Evolutionary conservation across 1,140 invertebrate genomes (phyloP), one percentile per base, ranked within the genome.

Genomic region (Adelges cooleyi): DNA sequence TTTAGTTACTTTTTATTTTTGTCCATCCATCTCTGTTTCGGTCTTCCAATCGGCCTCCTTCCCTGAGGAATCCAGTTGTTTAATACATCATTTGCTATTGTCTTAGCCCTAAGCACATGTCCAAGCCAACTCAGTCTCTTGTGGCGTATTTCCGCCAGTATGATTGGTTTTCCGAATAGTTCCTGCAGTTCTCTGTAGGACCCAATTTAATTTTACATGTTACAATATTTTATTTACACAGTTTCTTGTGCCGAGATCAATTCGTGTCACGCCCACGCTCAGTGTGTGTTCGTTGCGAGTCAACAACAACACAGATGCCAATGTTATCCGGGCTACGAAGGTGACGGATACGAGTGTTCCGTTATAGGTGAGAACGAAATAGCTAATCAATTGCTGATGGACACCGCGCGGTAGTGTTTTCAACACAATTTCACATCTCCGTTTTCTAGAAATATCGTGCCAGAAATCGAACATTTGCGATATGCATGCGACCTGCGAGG

Each of bases 201-300:
- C n/a, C n/a, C n/a, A n/a, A n/a, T n/a, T n/a, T n/a, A n/a, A n/a
- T n/a, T n/a, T n/a, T n/a, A n/a, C n/a, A n/a, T n/a, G n/a, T n/a
- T n/a, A n/a, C n/a, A n/a, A n/a, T n/a, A n/a, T n/a, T n/a, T n/a
- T n/a, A n/a, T n/a, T n/a, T n/a, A n/a, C n/a, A n/a, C n/a, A 84
- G 82, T 79, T 70, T 80, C 82, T 23, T 91, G 88, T 73, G 84
- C 87, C 72, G 81, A 82, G 53, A 75, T 87, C 25, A 82, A 84
- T 68, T 86, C 83, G 71, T 94, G 91, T 71, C 83, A 89, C 70
- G 74, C 78, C 15, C 81, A 90, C 72, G 90, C 87, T 13, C 80
- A 84, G 49, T 95, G 91, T 72, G 72, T 84, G 15, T 88, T 81
- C 72, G 77, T 82, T 89, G 89, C 23, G 85, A 93, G 74, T 8